Base-by-base conservation (phyloP, 2,888 invertebrate species). In the Craniophora ligustri region DNA sequence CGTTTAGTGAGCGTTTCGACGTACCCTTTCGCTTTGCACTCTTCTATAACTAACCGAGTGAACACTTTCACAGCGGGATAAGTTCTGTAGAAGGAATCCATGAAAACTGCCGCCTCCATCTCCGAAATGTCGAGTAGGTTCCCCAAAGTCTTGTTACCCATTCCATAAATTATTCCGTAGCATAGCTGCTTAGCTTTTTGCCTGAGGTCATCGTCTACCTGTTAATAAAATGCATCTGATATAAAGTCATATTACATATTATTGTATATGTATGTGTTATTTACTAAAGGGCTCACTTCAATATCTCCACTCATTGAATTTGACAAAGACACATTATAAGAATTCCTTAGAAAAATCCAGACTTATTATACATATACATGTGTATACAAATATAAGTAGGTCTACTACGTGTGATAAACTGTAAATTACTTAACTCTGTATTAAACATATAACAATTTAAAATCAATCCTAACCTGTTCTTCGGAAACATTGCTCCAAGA, bases 81-180 rank as follows among this genome's bases (percentile, higher is more conserved):
- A 0, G 95, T 94, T 79, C 94, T 95, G 89, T 97, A 97, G 86
- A 98, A 99, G 42, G 95, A 95, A 51, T 96, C 95, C 83, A 97
- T 96, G 86, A 99, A 97, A 42, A 94, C 91, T 2, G 93, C 93
- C 0, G 99, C 99, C 75, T 98, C 97, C 38, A 95, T 91, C 85
- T 97, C 97, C 0, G 95, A 94, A 7, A 98, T 95, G 49, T 95
- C 95, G 26, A 99, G 92, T 63, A 96, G 95, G 57, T 97, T 97
- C 0, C 97, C 95, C 21, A 99, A 91, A 0, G 97, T 95, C 77
- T 95, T 97, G 54, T 95, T 94, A 2, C 99, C 98, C 96, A 99
- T 99, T 5, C 99, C 99, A 85, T 99, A 99, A 51, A 99, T 96
- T 78, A 99, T 98, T 5, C 98, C 99, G 88, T 99, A 99, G 84